Evolutionary conservation across 2,888 invertebrate genomes (phyloP).

Genomic region (Koerneria pararmatus): DNA sequence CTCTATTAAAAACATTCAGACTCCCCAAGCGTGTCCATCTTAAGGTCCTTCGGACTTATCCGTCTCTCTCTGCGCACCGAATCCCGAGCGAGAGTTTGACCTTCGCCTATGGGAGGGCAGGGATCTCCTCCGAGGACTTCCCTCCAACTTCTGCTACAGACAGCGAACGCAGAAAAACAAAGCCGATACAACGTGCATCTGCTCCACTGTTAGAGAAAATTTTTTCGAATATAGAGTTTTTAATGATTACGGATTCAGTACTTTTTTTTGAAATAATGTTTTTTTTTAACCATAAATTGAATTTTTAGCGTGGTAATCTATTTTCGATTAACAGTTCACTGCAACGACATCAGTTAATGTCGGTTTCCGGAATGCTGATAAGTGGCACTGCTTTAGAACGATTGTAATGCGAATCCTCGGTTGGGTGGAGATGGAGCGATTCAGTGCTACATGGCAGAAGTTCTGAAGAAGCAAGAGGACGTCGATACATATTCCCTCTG

Average conservation of each 20-base stretch:
- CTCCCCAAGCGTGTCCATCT: too few relatives aligned
- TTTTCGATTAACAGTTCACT: too few relatives aligned
- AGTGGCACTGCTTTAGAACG: too few relatives aligned
- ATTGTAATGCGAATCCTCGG: too few relatives aligned
- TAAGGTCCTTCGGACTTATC: slow-evolving; percentile 9
- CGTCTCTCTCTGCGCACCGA: slow-evolving; percentile 5
- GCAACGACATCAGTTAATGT: too few relatives aligned
- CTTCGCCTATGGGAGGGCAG: not conserved
- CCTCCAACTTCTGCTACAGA: slow-evolving; percentile 11
- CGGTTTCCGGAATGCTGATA: too few relatives aligned
- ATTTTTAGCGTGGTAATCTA: too few relatives aligned
- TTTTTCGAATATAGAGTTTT: too few relatives aligned
- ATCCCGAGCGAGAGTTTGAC: slow-evolving; percentile 16
- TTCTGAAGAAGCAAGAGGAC: not conserved
- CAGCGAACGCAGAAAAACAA: not conserved
- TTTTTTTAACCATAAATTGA: too few relatives aligned
- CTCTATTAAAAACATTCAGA: too few relatives aligned
- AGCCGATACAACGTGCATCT: slow-evolving; percentile 6
- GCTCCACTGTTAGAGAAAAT: slow-evolving; percentile 15
- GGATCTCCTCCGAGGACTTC: slow-evolving; percentile 10
- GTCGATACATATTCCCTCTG: slow-evolving; percentile 1
- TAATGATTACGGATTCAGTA: too few relatives aligned
- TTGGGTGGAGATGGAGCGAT: slow-evolving; percentile 12
- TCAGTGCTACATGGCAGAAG: slow-evolving; percentile 13
- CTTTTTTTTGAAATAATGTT: too few relatives aligned